Percentiles rank a stretch among this genome's conserved stretches.
Evolutionary conservation across 2,888 invertebrate species (phyloP).

Genomic region (Elysia crispata): DNA sequence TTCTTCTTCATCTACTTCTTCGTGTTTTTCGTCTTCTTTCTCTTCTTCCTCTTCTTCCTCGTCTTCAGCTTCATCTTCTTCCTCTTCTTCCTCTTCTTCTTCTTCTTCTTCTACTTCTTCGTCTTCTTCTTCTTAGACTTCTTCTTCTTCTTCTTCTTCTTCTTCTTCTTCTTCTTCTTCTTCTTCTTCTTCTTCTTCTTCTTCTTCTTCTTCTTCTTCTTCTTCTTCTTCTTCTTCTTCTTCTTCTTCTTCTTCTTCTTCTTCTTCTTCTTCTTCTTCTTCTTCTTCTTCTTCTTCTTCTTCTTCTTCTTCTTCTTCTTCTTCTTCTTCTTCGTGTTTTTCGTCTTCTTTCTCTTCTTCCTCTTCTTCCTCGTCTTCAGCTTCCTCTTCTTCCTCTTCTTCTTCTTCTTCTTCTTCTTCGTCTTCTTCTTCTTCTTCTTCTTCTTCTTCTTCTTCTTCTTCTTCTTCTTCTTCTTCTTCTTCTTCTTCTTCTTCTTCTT

Average conservation of each 20-base stretch:
- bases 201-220: constrained; percentile 13
- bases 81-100: background rate
- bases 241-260: constrained; percentile 7
- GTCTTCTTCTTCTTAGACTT: too few relatives aligned
- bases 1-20: constrained; percentile 6
- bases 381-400: too few relatives aligned
- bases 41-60: background rate
- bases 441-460: constrained; percentile 4
- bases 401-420: too few relatives aligned
- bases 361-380: too few relatives aligned
- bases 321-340: too few relatives aligned
- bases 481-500: constrained; percentile 1
- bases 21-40: background rate
- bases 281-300: background rate
- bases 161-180: background rate
- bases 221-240: constrained; percentile 5
- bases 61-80: background rate
- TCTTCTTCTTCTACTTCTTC: background rate
- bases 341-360: too few relatives aligned
- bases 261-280: constrained; percentile 11
- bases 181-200: constrained; percentile 2
- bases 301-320: constrained; percentile 3
- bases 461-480: constrained; percentile 20
- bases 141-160: too few relatives aligned
- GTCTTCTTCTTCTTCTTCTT: too few relatives aligned